Base-by-base conservation (phyloP, 2,113 vertebrate genomes). In the Jacana jacana region DNA sequence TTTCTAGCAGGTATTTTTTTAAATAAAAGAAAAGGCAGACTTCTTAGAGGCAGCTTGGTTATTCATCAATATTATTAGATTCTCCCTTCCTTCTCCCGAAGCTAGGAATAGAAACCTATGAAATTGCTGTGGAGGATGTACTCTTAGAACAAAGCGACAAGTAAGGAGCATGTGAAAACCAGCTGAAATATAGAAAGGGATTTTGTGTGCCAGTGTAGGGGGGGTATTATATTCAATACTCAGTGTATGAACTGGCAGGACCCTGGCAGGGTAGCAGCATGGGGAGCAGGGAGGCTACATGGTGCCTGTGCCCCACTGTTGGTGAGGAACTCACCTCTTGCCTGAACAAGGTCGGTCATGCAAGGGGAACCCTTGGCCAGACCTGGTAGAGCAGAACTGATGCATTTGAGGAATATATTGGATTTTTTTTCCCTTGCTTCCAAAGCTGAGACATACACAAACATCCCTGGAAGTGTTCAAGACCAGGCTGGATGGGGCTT, bases 21-120 rank as follows among this genome's bases (percentile, higher is more conserved):
- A 69, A 95, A 86, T 46, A 66, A 93, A 95, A 84, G 58, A 82
- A 61, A 73, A 95, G 66, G 35, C 89, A 90, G 79, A 86, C 68
- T 96, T 96, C 81, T 91, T 46, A 93, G 69, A 93, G 88, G 88
- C 92, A 88, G 87, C 87, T 64, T 65, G 64, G 66, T 83, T 97
- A 81, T 97, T 97, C 79, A 96, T 94, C 82, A 95, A 75, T 95
- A 71, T 97, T 96, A 97, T 87, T 92, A 96, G 93, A 86, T 70
- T 97, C 79, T 71, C 71, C 73, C 54, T 78, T 89, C 97, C 70
- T 73, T 94, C 93, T 91, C 75, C 96, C 61, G 37, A 81, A 91
- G 65, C 95, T 96, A 95, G 96, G 80, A 97, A 97, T 97, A 96
- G 96, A 95, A 85, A 95, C 76, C 68, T 91, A 65, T 95, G 95